Conservation (phyloP, 2,888 invertebrate genomes). For the Lysandra bellargus region DNA sequence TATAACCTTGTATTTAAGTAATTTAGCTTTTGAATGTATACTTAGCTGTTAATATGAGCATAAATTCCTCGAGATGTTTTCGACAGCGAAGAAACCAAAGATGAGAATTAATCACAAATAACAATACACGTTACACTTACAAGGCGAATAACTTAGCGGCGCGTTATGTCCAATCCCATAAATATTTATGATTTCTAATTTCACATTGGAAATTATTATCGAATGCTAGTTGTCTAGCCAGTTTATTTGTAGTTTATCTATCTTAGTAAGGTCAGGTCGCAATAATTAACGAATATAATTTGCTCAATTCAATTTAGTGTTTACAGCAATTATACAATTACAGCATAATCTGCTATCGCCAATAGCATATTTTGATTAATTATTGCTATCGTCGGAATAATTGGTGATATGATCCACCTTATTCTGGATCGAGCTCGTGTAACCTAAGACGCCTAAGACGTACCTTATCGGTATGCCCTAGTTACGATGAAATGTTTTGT, state of each 20-base stretch:
- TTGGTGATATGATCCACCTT: conserved; percentile 3
- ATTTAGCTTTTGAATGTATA: too few species aligned
- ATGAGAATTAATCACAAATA: too few species aligned
- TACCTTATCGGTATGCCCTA: conserved; percentile 15
- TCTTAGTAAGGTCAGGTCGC: not conserved
- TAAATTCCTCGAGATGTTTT: too few species aligned
- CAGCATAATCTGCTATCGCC: not conserved
- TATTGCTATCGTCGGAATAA: not conserved
- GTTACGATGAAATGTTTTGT: conserved; percentile 8
- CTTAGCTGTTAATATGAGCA: too few species aligned
- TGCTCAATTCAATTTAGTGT: not conserved
- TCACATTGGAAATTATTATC: not conserved
- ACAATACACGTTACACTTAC: too few species aligned
- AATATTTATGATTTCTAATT: not conserved
- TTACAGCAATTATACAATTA: conserved; percentile 3
- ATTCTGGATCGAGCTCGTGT: conserved; percentile 1
- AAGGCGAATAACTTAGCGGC: too few species aligned
- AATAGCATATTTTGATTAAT: conserved; percentile 5
- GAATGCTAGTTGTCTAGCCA: not conserved
- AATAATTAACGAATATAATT: not conserved
- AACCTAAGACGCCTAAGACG: not conserved
- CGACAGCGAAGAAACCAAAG: too few species aligned
- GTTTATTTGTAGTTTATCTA: not conserved
- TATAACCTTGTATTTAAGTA: too few species aligned
- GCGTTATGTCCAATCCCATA: too few species aligned